A percentile compares a stretch with the other conserved stretches of the same genome.
Conservation (phyloP, 1,140 invertebrate genomes). For the Ceratoteleas bidentatus region DNA sequence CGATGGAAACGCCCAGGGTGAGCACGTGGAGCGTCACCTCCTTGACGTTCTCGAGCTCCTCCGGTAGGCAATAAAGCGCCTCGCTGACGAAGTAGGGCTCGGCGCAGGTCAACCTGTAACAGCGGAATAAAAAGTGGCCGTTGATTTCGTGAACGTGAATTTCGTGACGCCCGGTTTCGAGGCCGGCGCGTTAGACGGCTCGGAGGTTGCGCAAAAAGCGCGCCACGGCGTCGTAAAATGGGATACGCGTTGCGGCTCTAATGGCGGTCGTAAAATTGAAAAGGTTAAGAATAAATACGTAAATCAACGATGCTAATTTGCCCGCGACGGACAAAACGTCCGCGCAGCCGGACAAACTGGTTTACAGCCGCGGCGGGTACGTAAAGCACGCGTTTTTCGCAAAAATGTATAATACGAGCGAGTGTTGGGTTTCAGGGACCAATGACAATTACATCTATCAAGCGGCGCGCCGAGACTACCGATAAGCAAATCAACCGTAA, state of each 20-base stretch:
- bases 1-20: too few species aligned
- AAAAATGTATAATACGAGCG: constrained; percentile 21
- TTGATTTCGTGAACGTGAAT: too few species aligned
- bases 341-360: constrained; percentile 64
- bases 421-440: constrained; percentile 32
- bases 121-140: too few species aligned
- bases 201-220: constrained; percentile 61
- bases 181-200: constrained; percentile 47
- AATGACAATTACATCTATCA: constrained; percentile 34
- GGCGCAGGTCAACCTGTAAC: too few species aligned
- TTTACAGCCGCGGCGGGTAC: constrained; percentile 52
- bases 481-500: constrained; percentile 12
- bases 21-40: too few species aligned
- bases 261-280: constrained; percentile 70
- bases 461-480: neutral
- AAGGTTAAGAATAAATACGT: constrained; percentile 72
- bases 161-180: too few species aligned
- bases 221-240: constrained; percentile 70
- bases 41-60: too few species aligned
- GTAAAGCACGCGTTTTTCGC: constrained; percentile 31
- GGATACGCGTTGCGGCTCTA: constrained; percentile 67
- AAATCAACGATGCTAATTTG: constrained; percentile 72
- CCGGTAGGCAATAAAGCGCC: too few species aligned
- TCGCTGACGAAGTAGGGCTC: too few species aligned
- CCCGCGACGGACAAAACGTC: constrained; percentile 60